Evolutionary conservation across 2,888 invertebrate genomes (phyloP).

Genomic region (Pristionchus entomophagus): DNA sequence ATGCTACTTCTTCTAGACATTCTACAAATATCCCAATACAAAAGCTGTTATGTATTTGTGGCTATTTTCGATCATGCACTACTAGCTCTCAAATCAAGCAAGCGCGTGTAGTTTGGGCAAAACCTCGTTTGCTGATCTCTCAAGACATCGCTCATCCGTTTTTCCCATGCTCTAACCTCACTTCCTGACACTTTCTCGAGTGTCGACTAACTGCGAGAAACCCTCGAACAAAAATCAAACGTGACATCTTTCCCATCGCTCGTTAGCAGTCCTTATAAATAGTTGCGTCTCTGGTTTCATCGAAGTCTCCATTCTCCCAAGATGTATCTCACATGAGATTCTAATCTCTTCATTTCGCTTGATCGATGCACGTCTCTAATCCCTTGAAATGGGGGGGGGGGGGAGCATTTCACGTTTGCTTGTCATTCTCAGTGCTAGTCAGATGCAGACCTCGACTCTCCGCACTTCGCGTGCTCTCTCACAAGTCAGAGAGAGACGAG

Average conservation of each 20-base stretch:
- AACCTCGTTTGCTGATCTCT: constrained; percentile 7
- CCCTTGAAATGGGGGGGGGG: not conserved
- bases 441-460: not conserved
- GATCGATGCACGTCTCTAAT: not conserved
- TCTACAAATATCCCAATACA: no score
- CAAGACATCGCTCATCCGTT: not conserved
- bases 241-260: not conserved
- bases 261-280: not conserved
- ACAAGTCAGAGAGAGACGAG: not conserved
- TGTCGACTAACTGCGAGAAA: not conserved
- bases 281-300: not conserved
- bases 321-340: not conserved
- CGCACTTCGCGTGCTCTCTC: not conserved
- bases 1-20: no score
- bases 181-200: constrained; percentile 18
- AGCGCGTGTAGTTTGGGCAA: not conserved
- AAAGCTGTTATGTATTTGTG: no score
- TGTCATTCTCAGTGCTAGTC: not conserved
- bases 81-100: no score
- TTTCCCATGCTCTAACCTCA: not conserved
- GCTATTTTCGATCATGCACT: no score
- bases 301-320: not conserved
- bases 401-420: not conserved
- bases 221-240: constrained; percentile 14
- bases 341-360: not conserved